Conservation (phyloP, 1,140 invertebrate species). For the Sycophaga agraensis region DNA sequence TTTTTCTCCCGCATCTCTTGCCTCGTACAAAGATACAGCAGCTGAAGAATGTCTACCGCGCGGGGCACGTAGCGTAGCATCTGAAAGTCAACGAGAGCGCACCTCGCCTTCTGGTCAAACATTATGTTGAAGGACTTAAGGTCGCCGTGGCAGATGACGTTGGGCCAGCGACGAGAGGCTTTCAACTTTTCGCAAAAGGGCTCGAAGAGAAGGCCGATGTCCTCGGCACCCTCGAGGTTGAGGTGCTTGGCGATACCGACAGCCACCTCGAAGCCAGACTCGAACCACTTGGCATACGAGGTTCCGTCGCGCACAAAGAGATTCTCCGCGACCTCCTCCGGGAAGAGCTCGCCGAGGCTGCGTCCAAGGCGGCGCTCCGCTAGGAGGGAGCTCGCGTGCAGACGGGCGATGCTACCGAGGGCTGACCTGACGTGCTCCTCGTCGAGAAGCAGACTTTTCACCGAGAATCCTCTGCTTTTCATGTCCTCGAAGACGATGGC, state of each 20-base stretch:
- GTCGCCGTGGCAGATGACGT: constrained; percentile 7
- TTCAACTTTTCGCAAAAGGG: too few species aligned
- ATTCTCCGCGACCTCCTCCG: neutral
- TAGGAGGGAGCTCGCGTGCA: neutral
- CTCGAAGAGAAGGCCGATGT: too few species aligned
- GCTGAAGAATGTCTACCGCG: constrained; percentile 50
- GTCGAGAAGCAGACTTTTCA: neutral
- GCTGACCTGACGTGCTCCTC: neutral
- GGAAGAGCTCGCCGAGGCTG: neutral
- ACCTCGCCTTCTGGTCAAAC: constrained; percentile 39
- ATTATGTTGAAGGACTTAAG: neutral
- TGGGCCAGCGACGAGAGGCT: too few species aligned
- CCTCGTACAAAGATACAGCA: constrained; percentile 46
- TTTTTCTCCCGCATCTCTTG: constrained; percentile 39
- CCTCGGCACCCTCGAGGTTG: too few species aligned
- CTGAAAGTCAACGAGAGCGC: constrained; percentile 58
- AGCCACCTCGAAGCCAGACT: neutral
- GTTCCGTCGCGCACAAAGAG: neutral
- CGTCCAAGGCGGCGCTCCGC: neutral
- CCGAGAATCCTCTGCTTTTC: constrained; percentile 19
- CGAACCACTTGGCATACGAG: neutral
- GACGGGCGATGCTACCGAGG: neutral
- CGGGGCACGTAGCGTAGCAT: constrained; percentile 61
- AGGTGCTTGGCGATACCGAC: neutral
- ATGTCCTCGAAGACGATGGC: constrained; percentile 32